phyloP scores from a whole-genome alignment of 35 echinoderm and acorn worm genomes.

The Strongylocentrotus purpuratus region DNA sequence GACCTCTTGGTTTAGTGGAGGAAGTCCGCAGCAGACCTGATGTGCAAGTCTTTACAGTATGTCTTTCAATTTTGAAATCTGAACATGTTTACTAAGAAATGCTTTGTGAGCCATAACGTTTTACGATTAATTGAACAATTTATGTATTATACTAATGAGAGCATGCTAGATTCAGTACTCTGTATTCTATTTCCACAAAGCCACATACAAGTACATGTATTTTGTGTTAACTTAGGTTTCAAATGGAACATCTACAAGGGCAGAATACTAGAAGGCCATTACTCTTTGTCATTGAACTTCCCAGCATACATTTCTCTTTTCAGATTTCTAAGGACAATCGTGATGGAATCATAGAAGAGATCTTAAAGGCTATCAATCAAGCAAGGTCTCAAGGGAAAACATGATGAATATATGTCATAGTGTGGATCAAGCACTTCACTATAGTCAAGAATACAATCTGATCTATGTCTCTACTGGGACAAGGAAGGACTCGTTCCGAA shows the following conservation, averaged over 20 bases:
- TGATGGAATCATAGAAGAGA: neutral
- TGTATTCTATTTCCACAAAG: too few species aligned
- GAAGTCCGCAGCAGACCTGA: constrained; percentile 72
- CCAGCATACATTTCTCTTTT: neutral
- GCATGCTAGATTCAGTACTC: too few species aligned
- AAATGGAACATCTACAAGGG: neutral
- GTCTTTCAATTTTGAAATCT: neutral
- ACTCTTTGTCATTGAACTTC: neutral
- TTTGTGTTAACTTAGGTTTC: neutral
- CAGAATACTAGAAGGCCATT: neutral
- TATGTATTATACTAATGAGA: too few species aligned
- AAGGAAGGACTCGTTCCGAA: neutral
- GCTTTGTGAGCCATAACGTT: too few species aligned
- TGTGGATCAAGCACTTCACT: neutral
- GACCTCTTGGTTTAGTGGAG: constrained; percentile 81
- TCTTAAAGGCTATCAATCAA: neutral
- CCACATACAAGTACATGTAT: too few species aligned
- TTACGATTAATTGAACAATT: too few species aligned
- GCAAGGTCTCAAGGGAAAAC: neutral
- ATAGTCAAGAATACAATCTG: neutral
- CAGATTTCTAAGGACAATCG: constrained; percentile 42
- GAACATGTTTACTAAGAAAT: neutral
- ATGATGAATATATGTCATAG: neutral
- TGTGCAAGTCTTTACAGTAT: constrained; percentile 79
- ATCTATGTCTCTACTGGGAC: neutral